Evolutionary conservation across 2,888 invertebrate genomes (phyloP), one percentile per base, ranked within the genome.

Genomic region (Parapristionchus giblindavisi): DNA sequence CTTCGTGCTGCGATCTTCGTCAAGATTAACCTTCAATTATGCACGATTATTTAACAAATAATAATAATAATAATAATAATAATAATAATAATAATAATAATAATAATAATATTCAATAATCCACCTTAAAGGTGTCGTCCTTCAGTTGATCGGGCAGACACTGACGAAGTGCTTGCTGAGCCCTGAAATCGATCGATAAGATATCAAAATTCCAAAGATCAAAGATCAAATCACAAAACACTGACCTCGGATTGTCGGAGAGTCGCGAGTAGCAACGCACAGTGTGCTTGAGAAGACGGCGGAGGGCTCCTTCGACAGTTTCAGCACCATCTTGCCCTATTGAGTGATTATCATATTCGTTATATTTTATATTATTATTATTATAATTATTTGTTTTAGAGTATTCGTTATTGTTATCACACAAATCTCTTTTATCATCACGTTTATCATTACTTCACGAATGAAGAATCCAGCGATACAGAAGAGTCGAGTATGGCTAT

Each of bases 271-370:
- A 99, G 90, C 99, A 99, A 68, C 99, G 92, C 6, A 99, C 96
- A 75, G 99, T 98, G 91, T 99, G 99, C 89, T 99, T 99, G 74
- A 99, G 90, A 24, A 99, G 91, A 76, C 99, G 92, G 96, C 94
- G 0, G 97, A 98, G 4, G 96, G 96, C 88, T 99, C 99, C 89
- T 97, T 96, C 8, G 96, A 95, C 83, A 99, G 90, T 29, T 96
- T 94, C 75, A 98, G 91, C 54, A 99, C 98, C 98, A 99, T 99
- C 91, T 98, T 99, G 29, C 98, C 98, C 92, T 93, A n/a, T n/a
- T n/a, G n/a, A n/a, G n/a, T n/a, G n/a, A n/a, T n/a, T n/a, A n/a
- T n/a, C n/a, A n/a, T n/a, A n/a, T n/a, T n/a, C n/a, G n/a, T n/a
- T n/a, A 82, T 27, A 38, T 51, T 24, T 14, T 21, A 14, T 14